Base-by-base conservation (phyloP, 2,888 invertebrate species). In the Rhingia campestris region DNA sequence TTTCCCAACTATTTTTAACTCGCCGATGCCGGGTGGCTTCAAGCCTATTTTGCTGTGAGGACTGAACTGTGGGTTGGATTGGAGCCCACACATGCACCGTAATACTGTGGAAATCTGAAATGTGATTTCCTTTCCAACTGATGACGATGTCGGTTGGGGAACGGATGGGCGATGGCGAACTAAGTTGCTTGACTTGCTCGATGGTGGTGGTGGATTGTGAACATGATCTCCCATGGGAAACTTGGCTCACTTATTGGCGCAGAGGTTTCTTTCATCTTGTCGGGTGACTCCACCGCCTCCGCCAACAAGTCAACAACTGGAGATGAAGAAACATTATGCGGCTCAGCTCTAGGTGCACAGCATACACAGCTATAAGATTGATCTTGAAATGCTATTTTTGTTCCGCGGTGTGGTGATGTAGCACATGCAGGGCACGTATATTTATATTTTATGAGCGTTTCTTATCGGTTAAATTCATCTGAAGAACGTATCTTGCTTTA, bases 331-430 rank as follows among this genome's bases (percentile, higher is more conserved):
- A 76, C 35, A 64, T 64, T 70, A 64, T 59, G 70, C 59, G 30
- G 66, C 59, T 47, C 30, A 30, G 10, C 30, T 41, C 41, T 70
- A 51, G 45, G 58, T 72, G 43, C 47, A 63, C 12, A 9, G 14
- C 30, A 37, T 35, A 59, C 37, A 43, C 7, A 43, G 45, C 37
- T 69, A 37, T 81, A 58, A 54, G 70, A 79, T 79, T 84, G 84
- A 84, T 84, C 84, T 84, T 84, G 84, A 79, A 74, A 79, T 69
- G 84, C 79, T 84, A 84, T 79, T 84, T 79, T 74, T 66, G 61
- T 79, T 70, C 51, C 53, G 54, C 58, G 32, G 47, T 35, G 49
- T 30, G 47, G 58, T 73, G 56, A 35, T 41, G 59, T 33, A 61
- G 53, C 66, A 41, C 67, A 73, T 54, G 54, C 56, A 53, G 61